Conservation (phyloP, 2,797 vertebrate genomes). For the Geotrypetes seraphini region DNA sequence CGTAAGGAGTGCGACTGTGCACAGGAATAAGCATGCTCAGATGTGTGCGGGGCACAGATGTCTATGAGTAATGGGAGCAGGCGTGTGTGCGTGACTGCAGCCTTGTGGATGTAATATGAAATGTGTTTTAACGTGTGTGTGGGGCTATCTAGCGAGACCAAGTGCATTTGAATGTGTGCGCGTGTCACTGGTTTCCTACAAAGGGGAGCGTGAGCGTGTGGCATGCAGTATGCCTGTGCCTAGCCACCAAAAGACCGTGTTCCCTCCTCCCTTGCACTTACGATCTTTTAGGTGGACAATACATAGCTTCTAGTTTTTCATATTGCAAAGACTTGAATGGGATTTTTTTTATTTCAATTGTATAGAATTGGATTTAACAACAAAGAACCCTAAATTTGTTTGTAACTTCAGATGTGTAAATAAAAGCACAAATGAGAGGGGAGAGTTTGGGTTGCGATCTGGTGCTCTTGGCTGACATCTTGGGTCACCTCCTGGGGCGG, state of each 20-base stretch:
- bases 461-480: no score
- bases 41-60: not conserved
- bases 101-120: no score
- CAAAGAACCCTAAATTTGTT: constrained; percentile 19
- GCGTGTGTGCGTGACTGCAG: not conserved
- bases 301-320: constrained; percentile 46
- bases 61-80: no score
- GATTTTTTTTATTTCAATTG: constrained; percentile 31
- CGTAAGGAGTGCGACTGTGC: not conserved
- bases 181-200: no score
- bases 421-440: no score
- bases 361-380: constrained; percentile 41
- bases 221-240: no score
- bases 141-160: no score
- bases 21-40: rapidly evolving
- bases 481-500: no score
- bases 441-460: no score
- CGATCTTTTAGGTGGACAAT: constrained; percentile 19
- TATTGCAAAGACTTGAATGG: constrained; percentile 26
- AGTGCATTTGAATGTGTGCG: no score
- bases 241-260: constrained; percentile 38
- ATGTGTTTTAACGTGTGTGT: no score
- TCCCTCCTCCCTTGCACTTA: constrained; percentile 26
- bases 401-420: not conserved
- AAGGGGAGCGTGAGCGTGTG: no score